Conservation (phyloP, 2,888 invertebrate species). For the Elegia similella region DNA sequence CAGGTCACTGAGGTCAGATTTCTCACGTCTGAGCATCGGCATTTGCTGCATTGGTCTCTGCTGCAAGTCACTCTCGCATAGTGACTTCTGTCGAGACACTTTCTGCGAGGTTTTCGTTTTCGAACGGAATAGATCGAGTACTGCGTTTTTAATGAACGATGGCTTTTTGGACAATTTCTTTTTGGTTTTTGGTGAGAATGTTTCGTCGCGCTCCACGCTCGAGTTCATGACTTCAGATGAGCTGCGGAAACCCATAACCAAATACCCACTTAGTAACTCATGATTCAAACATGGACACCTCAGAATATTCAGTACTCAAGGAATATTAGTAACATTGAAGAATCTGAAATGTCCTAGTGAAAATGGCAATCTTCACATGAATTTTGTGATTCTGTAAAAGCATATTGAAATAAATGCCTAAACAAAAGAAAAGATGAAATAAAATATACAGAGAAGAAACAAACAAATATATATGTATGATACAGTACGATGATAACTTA, state of each 20-base stretch:
- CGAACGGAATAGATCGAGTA: constrained; percentile 77
- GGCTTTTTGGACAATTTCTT: constrained; percentile 81
- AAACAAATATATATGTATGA: constrained; percentile 17
- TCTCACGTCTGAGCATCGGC: constrained; percentile 71
- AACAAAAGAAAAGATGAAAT: constrained; percentile 24
- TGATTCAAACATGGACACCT: constrained; percentile 56
- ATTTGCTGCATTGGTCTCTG: constrained; percentile 59
- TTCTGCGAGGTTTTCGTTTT: constrained; percentile 76
- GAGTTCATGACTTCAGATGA: constrained; percentile 77
- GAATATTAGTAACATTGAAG: constrained; percentile 41
- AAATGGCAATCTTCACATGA: constrained; percentile 59
- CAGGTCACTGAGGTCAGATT: constrained; percentile 70
- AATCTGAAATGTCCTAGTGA: constrained; percentile 59
- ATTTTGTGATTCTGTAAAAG: constrained; percentile 68
- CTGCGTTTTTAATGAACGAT: constrained; percentile 79
- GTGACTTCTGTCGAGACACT: constrained; percentile 75
- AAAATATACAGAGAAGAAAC: constrained; percentile 23
- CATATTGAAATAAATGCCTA: constrained; percentile 75
- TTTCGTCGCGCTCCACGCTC: constrained; percentile 76
- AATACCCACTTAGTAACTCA: constrained; percentile 77
- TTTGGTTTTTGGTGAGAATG: constrained; percentile 80
- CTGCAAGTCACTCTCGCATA: constrained; percentile 74
- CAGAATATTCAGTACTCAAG: constrained; percentile 49
- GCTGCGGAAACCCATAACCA: constrained; percentile 81
- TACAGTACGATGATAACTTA: constrained; percentile 20